These are phyloP conservation scores for Drosophila rufa DNA, from an alignment of 1,140 invertebrate genomes.

Conservation along the genomic window DNA sequence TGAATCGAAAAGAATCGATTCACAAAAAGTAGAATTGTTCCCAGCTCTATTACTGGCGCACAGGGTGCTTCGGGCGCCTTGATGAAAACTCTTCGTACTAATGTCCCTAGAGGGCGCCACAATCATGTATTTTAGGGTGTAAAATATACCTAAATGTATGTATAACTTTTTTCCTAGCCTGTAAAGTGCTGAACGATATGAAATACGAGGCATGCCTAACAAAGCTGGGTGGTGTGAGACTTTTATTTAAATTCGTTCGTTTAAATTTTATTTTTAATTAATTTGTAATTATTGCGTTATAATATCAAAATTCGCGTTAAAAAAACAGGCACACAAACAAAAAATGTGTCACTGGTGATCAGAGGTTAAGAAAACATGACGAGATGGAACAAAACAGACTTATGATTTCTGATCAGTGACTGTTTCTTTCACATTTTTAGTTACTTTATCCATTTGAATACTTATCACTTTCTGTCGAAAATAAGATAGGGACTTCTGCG, in stretches of 20 bases:
- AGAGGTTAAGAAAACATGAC: too few species aligned
- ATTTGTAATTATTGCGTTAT: not conserved
- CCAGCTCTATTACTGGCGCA: not conserved
- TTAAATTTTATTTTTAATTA: not conserved
- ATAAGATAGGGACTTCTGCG: not conserved
- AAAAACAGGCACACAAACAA: too few species aligned
- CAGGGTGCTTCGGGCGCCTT: not conserved
- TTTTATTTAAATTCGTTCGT: too few species aligned
- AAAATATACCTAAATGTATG: not conserved
- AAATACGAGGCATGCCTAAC: not conserved
- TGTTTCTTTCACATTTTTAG: too few species aligned
- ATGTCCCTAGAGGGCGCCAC: not conserved
- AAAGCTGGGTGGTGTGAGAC: not conserved
- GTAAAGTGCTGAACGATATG: not conserved
- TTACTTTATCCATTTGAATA: too few species aligned
- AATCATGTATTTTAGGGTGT: not conserved
- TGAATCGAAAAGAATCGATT: too few species aligned
- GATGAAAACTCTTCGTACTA: not conserved
- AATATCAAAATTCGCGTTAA: not conserved
- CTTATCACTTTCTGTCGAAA: too few species aligned
- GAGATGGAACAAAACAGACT: not conserved
- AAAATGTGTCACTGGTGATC: too few species aligned
- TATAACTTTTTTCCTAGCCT: too few species aligned
- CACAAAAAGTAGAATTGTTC: too few species aligned
- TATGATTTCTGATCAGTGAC: not conserved